Percentiles rank a stretch among this genome's conserved stretches.
Conservation (phyloP, 2,797 vertebrate genomes). For the Pseudomugil gertrudae region DNA sequence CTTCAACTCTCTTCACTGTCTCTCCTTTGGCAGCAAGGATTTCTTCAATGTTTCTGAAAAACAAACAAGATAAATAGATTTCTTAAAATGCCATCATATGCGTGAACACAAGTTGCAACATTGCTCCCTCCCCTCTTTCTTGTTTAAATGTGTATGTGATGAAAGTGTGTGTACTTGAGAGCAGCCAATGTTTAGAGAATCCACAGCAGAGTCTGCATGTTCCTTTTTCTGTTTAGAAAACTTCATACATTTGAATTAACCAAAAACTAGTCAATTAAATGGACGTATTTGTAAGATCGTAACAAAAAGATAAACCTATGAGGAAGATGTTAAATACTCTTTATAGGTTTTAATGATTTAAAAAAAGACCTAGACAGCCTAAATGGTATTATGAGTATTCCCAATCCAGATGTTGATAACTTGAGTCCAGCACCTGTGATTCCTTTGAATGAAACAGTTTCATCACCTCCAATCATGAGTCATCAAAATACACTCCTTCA, state of each 20-base stretch:
- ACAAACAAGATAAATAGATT: background rate
- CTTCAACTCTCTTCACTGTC: slow-evolving; percentile 81
- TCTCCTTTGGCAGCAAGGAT: slow-evolving; percentile 95
- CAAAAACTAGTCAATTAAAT: background rate
- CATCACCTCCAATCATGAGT: too few species aligned
- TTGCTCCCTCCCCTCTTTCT: background rate
- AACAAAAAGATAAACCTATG: background rate
- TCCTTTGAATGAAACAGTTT: too few species aligned
- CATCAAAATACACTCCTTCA: too few species aligned
- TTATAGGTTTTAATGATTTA: too few species aligned
- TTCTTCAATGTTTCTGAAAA: slow-evolving; percentile 92
- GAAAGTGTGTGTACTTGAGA: background rate
- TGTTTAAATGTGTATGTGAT: background rate
- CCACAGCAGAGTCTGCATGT: background rate
- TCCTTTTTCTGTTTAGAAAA: background rate
- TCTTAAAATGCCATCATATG: background rate
- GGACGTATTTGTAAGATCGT: background rate
- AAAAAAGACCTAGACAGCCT: too few species aligned
- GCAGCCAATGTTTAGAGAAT: too few species aligned
- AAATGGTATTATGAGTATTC: too few species aligned
- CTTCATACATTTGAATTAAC: background rate
- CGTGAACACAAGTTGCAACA: background rate
- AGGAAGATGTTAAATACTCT: background rate
- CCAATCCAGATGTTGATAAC: too few species aligned
- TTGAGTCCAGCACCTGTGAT: too few species aligned